Base-by-base conservation (phyloP, 2,797 vertebrate genomes). In the Pteropus rufus region DNA sequence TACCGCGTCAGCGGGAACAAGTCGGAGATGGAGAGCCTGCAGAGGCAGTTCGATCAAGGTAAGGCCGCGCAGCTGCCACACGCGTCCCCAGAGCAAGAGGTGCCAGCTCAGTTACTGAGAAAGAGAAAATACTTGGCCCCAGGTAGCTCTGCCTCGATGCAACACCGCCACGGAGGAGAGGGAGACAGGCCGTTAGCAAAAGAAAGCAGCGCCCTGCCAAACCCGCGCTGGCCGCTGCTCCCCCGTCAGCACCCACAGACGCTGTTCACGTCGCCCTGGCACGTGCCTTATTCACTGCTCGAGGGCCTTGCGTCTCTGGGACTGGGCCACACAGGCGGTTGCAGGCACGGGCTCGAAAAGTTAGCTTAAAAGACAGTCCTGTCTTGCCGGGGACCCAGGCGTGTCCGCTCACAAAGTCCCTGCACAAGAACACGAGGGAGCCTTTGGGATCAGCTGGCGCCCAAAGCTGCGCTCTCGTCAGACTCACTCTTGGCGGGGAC, bases 1-100 rank as follows among this genome's bases (percentile, higher is more conserved):
- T 99, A 99, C 96, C 99, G 99, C 31, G 99, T 99, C 83, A 99
- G 99, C 8, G 99, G 99, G 10, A 99, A 99, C 98, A 99, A 99
- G 95, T 99, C 99, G 0, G 99, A 99, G 98, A 99, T 99, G 99
- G 99, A 99, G 96, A 99, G 99, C 96, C 99, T 99, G 98, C 99
- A 99, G 98, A 98, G 99, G 24, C 99, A 99, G 96, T 99, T 99
- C 60, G 99, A 99, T 96, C 99, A 99, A 98, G 99, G 99, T 99
- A 93, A 97, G 72, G 9, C 14, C 1, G 0, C 10, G 0, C 3
- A 1, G 5, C 44, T 83, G 56, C 65, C 85, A 12, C 85, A 29
- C 56, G 58, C 5, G 29, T n/a, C 80, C 36, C 56, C 39, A 31
- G 2, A 80, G 44, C 81, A 21, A 11, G 46, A 36, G 12, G 44